A percentile compares a stretch with the other conserved stretches of the same genome.
Conservation (phyloP, 35 echinoderm and acorn worm species). For the Holothuria glaberrima region DNA sequence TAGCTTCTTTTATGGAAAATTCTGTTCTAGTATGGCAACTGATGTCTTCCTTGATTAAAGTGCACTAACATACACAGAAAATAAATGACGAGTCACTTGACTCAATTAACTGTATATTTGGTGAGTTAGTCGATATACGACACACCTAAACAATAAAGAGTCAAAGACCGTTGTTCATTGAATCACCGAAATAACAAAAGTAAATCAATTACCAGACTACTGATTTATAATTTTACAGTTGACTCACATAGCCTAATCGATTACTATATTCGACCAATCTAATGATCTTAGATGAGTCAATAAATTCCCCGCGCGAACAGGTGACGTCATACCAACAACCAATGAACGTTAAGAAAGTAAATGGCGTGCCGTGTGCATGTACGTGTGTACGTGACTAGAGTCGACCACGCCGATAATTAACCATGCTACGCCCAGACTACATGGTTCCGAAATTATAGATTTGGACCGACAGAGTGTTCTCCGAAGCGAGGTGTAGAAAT, state of each 20-base stretch:
- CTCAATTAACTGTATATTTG: constrained; percentile 10
- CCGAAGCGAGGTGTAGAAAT: neutral
- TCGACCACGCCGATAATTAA: too few species aligned
- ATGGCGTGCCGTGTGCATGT: neutral
- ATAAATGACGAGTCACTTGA: constrained; percentile 22
- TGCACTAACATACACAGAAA: neutral
- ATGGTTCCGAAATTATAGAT: too few species aligned
- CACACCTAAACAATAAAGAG: neutral
- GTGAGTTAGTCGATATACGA: neutral
- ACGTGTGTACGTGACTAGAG: too few species aligned
- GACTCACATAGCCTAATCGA: constrained; percentile 10
- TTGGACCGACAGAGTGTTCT: constrained; percentile 8
- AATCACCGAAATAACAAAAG: neutral
- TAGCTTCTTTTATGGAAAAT: too few species aligned
- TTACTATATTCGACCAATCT: neutral
- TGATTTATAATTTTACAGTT: constrained; percentile 12
- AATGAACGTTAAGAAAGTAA: constrained; percentile 6
- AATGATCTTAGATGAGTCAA: neutral
- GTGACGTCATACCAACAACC: constrained; percentile 26
- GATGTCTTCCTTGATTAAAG: too few species aligned
- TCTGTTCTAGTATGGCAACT: too few species aligned
- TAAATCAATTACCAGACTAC: neutral
- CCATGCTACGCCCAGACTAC: too few species aligned
- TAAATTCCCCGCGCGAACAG: neutral
- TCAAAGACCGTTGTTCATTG: neutral